Base-by-base conservation (phyloP, 2,888 invertebrate genomes). In the Drosophila atroscutellata region DNA sequence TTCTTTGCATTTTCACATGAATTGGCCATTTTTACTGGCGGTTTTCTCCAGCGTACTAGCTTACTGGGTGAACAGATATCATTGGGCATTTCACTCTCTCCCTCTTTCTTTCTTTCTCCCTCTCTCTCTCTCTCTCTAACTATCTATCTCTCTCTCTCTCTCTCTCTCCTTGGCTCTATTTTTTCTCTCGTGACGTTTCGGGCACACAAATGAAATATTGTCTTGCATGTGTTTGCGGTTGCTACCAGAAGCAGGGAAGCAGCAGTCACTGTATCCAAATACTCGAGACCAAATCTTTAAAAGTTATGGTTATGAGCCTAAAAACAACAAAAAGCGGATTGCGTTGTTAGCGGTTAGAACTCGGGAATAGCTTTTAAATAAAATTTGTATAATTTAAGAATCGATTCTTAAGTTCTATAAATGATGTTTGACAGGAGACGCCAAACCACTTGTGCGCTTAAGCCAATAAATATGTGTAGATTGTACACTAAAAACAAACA, bases 21-120 rank as follows among this genome's bases (percentile, higher is more conserved):
- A 85, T 89, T 85, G 85, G 71, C 89, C 64, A 89, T 74, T 81
- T 81, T 71, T 61, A 50, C 20, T 55, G 45, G 57, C 26, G 30
- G 20, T 42, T 64, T 42, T 55, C 13, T 52, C 56, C 50, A 42
- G 32, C 65, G 11, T 20, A 11, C 11, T 20, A 20, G 42, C 42
- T 24, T 39, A 11, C 54, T 71, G 71, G 66, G 32, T 80, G 80
- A 76, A 80, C 77, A 80, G 63, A 64, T 77, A 77, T 64, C 47
- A 62, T 15, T 36, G 20, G 13, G 3, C 20, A 7, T 18, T 36
- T 36, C 36, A 13, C 15, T 58, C 42, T 34, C 37, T 50, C 11
- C 18, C 60, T 15, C 54, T 11, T 1, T 11, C 45, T 42, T 1
- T 39, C 20, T 32, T 13, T 32, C 3, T 56, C 1, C 7, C 34